Evolutionary conservation across 2,888 invertebrate genomes (phyloP).

Genomic region (Mylabris sibirica): DNA sequence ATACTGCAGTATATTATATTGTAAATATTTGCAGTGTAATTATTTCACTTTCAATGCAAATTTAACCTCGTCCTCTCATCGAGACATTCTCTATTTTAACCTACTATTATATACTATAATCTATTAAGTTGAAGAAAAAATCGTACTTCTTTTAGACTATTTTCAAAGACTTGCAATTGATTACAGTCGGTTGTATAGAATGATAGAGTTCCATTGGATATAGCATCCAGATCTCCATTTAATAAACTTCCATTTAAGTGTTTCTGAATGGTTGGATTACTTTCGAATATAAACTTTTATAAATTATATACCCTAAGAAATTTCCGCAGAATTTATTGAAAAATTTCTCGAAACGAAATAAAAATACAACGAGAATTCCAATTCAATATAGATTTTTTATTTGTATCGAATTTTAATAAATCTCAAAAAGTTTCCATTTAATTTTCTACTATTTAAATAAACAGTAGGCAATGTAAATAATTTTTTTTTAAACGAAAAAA

Average conservation of each 20-base stretch:
- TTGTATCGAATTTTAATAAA: background rate
- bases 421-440: background rate
- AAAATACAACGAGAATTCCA: background rate
- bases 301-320: constrained; percentile 6
- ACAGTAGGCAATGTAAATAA: background rate
- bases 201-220: background rate
- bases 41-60: constrained; percentile 2
- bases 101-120: background rate
- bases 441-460: background rate
- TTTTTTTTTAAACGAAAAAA: background rate
- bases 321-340: background rate
- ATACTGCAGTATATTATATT: background rate
- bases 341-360: background rate
- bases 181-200: background rate
- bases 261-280: background rate
- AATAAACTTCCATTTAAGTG: constrained; percentile 3
- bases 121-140: background rate
- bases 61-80: background rate
- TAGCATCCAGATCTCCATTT: background rate
- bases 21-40: constrained; percentile 5
- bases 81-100: background rate
- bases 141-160: background rate
- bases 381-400: background rate
- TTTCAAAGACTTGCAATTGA: background rate
- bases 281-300: constrained; percentile 2